phyloP scores from a whole-genome alignment of 1,140 invertebrate species.

The Lordiphosa collinella region DNA sequence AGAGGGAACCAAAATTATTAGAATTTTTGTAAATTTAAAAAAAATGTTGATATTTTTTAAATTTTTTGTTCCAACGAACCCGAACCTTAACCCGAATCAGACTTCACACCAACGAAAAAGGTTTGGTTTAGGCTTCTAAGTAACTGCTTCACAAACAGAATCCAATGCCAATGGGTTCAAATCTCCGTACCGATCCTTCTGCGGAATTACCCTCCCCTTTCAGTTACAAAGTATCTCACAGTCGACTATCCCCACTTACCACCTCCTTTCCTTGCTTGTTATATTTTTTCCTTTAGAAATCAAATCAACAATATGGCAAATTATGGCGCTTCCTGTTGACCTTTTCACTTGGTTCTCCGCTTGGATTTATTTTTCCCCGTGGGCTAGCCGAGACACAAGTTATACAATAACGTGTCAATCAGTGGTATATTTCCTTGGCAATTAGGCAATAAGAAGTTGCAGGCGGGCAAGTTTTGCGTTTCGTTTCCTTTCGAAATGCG shows the following conservation, averaged over 20 bases:
- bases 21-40: too few relatives aligned
- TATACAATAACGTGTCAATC: constrained; percentile 70
- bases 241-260: not conserved
- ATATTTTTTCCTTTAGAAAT: constrained; percentile 29
- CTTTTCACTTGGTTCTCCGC: constrained; percentile 23
- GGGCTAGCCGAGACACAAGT: constrained; percentile 46
- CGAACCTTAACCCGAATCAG: too few relatives aligned
- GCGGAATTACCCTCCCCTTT: too few relatives aligned
- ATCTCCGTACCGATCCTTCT: too few relatives aligned
- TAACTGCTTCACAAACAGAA: too few relatives aligned
- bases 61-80: too few relatives aligned
- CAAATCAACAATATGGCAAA: constrained; percentile 64
- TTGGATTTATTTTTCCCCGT: constrained; percentile 16
- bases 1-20: not conserved
- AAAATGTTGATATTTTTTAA: too few relatives aligned
- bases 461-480: constrained; percentile 18
- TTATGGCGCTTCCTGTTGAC: constrained; percentile 71
- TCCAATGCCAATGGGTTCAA: too few relatives aligned
- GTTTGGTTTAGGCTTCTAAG: too few relatives aligned
- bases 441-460: constrained; percentile 25
- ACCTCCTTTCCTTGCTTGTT: not conserved
- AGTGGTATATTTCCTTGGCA: constrained; percentile 29
- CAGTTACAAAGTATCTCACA: constrained; percentile 1
- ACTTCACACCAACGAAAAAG: too few relatives aligned
- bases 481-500: constrained; percentile 38